Conservation (phyloP, 2,797 vertebrate species). For the Enteromius mattozi region DNA sequence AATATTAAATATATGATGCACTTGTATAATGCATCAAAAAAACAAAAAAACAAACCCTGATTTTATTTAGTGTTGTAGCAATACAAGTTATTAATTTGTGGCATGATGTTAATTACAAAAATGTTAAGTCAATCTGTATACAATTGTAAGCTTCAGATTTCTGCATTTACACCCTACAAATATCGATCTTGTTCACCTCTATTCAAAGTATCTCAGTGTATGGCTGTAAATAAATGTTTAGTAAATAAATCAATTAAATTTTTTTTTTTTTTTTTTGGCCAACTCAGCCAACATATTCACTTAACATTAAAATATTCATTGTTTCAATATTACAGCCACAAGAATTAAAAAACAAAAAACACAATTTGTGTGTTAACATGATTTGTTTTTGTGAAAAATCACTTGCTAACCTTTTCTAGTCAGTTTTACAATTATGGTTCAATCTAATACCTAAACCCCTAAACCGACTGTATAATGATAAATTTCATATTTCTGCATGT, state of each 20-base stretch:
- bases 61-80: neutral
- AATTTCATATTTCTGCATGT: too few species aligned
- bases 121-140: neutral
- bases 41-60: too few species aligned
- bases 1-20: neutral
- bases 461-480: neutral
- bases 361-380: too few species aligned
- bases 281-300: neutral
- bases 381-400: too few species aligned
- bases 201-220: neutral
- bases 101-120: neutral
- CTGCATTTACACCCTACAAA: neutral
- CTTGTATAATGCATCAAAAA: neutral
- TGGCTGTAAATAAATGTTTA: neutral
- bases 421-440: too few species aligned
- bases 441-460: too few species aligned
- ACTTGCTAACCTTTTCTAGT: neutral
- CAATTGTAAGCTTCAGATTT: neutral
- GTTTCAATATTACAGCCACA: neutral
- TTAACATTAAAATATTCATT: neutral
- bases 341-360: too few species aligned
- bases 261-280: too few species aligned
- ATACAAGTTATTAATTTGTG: neutral
- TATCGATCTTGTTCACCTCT: neutral
- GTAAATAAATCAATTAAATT: neutral